phyloP scores from a whole-genome alignment of 1,140 invertebrate genomes.

The Acyrthosiphon pisum region DNA sequence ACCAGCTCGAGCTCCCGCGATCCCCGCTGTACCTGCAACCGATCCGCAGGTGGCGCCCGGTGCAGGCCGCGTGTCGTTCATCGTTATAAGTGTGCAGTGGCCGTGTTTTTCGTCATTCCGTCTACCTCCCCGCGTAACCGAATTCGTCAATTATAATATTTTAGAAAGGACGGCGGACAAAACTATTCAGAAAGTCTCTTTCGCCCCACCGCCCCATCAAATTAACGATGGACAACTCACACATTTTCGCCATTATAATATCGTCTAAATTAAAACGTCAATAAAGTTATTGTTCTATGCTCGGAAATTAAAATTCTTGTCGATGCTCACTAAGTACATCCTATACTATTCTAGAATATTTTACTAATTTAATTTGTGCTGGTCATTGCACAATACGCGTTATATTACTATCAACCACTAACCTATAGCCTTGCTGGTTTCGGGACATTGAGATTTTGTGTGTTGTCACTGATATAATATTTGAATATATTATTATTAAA shows the following conservation, averaged over 20 bases:
- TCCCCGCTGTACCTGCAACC: background rate
- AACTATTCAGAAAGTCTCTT: background rate
- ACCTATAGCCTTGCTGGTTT: too few species aligned
- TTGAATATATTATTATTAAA: background rate
- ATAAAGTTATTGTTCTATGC: too few species aligned
- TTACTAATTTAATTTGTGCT: background rate
- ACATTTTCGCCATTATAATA: background rate
- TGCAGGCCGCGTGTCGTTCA: background rate
- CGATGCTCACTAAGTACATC: background rate
- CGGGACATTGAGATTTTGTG: too few species aligned
- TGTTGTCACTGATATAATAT: background rate
- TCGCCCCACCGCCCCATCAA: background rate
- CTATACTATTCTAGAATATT: background rate
- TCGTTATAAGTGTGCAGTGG: background rate
- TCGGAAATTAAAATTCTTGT: background rate
- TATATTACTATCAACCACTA: too few species aligned
- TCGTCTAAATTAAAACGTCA: background rate
- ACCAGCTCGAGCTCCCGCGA: background rate
- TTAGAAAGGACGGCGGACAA: background rate
- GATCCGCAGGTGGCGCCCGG: background rate
- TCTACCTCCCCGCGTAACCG: background rate
- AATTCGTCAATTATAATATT: constrained; percentile 8
- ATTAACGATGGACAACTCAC: background rate
- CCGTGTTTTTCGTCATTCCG: background rate
- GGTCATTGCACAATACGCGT: background rate